Evolutionary conservation across 2,888 invertebrate genomes (phyloP), one percentile per base, ranked within the genome.

Genomic region (Augochlorella aurata): DNA sequence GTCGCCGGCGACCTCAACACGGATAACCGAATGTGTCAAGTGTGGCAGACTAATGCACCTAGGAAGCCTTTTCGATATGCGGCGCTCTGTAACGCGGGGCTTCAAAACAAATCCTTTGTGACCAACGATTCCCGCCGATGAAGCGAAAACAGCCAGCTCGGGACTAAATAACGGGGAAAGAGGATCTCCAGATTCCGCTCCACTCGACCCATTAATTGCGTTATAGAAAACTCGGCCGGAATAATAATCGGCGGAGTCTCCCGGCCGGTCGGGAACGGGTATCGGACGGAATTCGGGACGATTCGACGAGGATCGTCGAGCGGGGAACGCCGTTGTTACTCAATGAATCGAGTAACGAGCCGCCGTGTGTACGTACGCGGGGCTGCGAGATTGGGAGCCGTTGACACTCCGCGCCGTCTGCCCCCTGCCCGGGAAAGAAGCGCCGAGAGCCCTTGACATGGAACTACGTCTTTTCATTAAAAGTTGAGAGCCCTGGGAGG

Each of bases 81-180:
- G 84, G 54, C 76, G 77, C 74, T 79, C 80, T 66, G 69, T 65
- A 76, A 79, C 86, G 87, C 87, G 87, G 88, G 92, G 91, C 91
- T 92, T 92, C 92, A 83, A 87, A 84, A 87, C 85, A 84, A 88
- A 87, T 87, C 89, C 88, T 85, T 88, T 85, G 85, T 84, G 80
- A 68, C 73, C 75, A 63, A 72, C 83, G 83, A 86, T 85, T 85
- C 45, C 58, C 82, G 85, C 74, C 85, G 85, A 83, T 77, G 79
- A 83, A 84, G 88, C 85, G 87, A 88, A 88, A 88, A 77, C 69
- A 67, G 68, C 58, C 44, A 58, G 68, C 66, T 75, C 29, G 77
- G 49, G 58, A 63, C 68, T 74, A 45, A 74, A 66, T 61, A 54
- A 74, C 47, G 44, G 50, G 67, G 44, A 78, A 79, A 83, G 75